Evolutionary conservation across 2,888 invertebrate species (phyloP), one percentile per base, ranked within the genome.

Genomic region (Cremastinae sp.): DNA sequence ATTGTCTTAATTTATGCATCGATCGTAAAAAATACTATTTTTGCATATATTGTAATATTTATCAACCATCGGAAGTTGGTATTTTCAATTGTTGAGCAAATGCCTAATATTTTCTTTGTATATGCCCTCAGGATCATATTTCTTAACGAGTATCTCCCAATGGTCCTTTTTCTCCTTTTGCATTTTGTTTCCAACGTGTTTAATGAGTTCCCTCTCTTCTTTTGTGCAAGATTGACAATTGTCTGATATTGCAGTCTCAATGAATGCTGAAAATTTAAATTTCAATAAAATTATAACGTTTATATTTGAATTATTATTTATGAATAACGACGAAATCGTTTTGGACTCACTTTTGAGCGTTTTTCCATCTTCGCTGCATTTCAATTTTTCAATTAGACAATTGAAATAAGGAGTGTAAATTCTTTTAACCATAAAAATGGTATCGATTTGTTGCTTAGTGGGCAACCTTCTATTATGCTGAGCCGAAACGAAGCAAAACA

Each of bases 321-420:
- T 28, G 5, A 28, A 3, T 28, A 28, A 3, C 28, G 5, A 28
- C 28, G 4, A 12, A 4, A 12, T n/a, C n/a, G n/a, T 45, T n/a
- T 12, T 3, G 38, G 58, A 78, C 80, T 83, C 43, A 85, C 85
- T 69, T 80, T 74, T 82, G 16, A 85, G 28, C 28, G 53, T 66
- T 1, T 68, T 74, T 10, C 75, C 84, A 22, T 83, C 81, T 0
- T 68, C 64, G 1, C 81, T 78, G 43, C 85, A 85, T 0, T 78
- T 41, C 1, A 82, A 81, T 34, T 77, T 70, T 7, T 83, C 82
- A 0, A 85, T 71, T 9, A 85, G 10, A 47, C 85, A 85, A 14
- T 65, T 34, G 2, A 79, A 20, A 43, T 83, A 83, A 12, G 65
- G 64, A 0, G 74, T 66, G 2, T 79, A 54, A 9, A 82, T 54